Evolutionary conservation across 2,888 invertebrate genomes (phyloP), one percentile per base, ranked within the genome.

Genomic region (Stramonita haemastoma): DNA sequence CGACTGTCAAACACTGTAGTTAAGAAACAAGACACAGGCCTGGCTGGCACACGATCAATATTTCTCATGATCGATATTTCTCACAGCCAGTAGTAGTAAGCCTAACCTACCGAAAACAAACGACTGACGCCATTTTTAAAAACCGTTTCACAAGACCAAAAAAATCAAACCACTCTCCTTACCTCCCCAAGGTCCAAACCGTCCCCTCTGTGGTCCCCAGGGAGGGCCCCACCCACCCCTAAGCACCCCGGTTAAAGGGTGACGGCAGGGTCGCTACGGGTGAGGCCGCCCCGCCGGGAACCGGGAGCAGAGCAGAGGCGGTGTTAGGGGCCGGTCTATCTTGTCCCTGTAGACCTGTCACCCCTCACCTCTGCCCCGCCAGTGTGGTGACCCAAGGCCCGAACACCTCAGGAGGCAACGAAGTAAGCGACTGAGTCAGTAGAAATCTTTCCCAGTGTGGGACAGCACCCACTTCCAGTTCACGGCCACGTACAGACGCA

Each of bases 391-490:
- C 90, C 90, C 88, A 57, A 79, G 89, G 90, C 89, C 79, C 90
- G 90, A 91, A 91, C 88, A 87, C 90, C 77, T 79, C 90, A 87
- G 88, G 87, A 90, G 90, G 88, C 89, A 91, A 90, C 91, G 91
- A 91, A 91, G 91, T 91, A 91, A 91, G 91, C 91, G 29, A 70
- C 60, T 79, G 56, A 57, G 56, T 56, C 60, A 56, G 81, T 46
- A 83, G 86, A 73, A 87, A 87, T 11, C 83, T 87, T 86, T 17
- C 77, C 26, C 26, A 29, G 56, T 26, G n/a, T 79, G 90, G 87
- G 91, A 91, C 91, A 91, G 88, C 90, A 91, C 91, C 90, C 89
- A 90, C 89, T 91, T 91, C 91, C 91, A 91, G 77, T 90, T 87
- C 86, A 89, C 89, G 89, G 90, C 90, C 70, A 90, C 84, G 73